phyloP scores from a whole-genome alignment of 2,888 invertebrate species.

The Panopea generosa region DNA sequence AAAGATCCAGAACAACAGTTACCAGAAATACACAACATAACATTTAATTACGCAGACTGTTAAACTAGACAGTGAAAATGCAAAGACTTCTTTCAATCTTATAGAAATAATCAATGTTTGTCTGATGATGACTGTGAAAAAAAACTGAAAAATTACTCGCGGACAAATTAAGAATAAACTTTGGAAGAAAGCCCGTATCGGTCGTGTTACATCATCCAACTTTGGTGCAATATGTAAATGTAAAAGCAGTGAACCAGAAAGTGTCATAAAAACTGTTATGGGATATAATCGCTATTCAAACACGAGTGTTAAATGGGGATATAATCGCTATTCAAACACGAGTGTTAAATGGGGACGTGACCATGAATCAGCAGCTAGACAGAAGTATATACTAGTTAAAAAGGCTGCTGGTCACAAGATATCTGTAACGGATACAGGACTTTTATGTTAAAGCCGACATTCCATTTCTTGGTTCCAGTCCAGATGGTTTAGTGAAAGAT shows the following conservation, averaged over 20 bases:
- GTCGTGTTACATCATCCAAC: slow-evolving; percentile 27
- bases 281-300: slow-evolving; percentile 17
- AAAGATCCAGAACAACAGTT: no score
- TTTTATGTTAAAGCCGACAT: slow-evolving; percentile 13
- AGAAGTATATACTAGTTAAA: background rate
- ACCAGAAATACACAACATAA: no score
- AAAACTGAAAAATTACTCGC: slow-evolving; percentile 16
- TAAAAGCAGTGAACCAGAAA: slow-evolving; percentile 13
- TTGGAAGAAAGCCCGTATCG: slow-evolving; percentile 18
- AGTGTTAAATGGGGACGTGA: no score
- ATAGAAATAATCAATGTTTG: no score
- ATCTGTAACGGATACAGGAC: slow-evolving; percentile 12
- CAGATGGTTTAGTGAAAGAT: slow-evolving; percentile 40
- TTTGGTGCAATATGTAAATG: slow-evolving; percentile 26
- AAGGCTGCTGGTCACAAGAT: background rate
- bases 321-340: slow-evolving; percentile 4
- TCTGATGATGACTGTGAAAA: slow-evolving; percentile 8
- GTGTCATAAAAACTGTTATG: slow-evolving; percentile 6
- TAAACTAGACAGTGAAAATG: background rate
- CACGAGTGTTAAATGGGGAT: slow-evolving; percentile 2
- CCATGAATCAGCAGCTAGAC: slow-evolving; percentile 40
- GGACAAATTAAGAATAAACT: slow-evolving; percentile 18
- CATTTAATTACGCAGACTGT: background rate
- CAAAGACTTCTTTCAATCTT: no score
- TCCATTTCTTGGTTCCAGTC: slow-evolving; percentile 37